Evolutionary conservation across 2,113 vertebrate species (phyloP).

Genomic region (Podarcis raffonei): DNA sequence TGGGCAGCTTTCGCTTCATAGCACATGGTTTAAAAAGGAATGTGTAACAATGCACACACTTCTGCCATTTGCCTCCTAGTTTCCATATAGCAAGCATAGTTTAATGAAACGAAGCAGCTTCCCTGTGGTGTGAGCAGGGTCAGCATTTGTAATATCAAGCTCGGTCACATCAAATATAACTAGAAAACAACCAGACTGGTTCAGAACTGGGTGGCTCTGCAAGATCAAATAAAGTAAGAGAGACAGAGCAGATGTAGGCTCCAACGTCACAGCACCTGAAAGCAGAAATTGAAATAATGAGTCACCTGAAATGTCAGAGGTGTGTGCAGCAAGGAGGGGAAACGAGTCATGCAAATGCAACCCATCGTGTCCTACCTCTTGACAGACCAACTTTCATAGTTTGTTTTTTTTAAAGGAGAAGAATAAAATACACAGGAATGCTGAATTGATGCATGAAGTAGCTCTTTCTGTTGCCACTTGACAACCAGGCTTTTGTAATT

Average conservation of each 20-base stretch:
- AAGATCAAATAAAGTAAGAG: constrained; percentile 44
- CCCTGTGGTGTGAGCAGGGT: constrained; percentile 19
- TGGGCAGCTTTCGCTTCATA: neutral
- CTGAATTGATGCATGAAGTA: neutral
- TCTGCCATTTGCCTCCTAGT: constrained; percentile 2
- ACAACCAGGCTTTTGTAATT: neutral
- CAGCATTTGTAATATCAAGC: constrained; percentile 2
- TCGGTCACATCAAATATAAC: neutral
- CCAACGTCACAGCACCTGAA: neutral
- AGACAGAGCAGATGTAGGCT: constrained; percentile 10
- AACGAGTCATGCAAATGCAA: neutral
- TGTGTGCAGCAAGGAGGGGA: accelerated
- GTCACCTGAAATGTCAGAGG: neutral
- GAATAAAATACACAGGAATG: neutral
- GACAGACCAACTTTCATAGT: neutral
- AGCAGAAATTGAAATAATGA: constrained; percentile 9
- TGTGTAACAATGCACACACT: neutral
- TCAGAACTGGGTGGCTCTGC: neutral
- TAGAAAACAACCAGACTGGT: neutral
- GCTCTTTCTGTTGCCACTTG: neutral
- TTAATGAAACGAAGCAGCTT: neutral
- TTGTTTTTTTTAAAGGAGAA: neutral
- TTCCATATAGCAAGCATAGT: constrained; percentile 1
- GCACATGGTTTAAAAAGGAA: neutral
- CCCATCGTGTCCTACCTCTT: neutral